phyloP scores from a whole-genome alignment of 2,888 invertebrate species.

The Sminthurinus aureus region DNA sequence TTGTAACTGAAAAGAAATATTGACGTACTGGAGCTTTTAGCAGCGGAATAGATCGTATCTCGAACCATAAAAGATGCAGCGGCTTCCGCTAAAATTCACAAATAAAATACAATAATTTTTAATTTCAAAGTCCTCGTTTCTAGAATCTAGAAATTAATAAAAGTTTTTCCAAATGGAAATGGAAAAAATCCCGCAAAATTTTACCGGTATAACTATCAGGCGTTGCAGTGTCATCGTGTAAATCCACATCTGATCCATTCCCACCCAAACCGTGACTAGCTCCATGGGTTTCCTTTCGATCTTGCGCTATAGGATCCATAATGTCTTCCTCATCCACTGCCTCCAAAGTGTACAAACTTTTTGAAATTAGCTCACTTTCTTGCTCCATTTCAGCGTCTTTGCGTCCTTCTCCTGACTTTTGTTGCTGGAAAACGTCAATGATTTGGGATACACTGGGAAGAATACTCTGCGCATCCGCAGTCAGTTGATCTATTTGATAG shows the following conservation, averaged over 20 bases:
- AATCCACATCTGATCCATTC: conserved; percentile 1
- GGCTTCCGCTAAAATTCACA: neutral
- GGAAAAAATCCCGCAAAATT: too few relatives aligned
- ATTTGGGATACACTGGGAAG: conserved; percentile 8
- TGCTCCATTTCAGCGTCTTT: neutral
- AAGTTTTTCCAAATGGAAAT: neutral
- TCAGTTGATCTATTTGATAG: neutral
- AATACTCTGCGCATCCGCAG: neutral
- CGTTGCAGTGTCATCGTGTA: neutral
- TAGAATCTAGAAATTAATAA: too few relatives aligned
- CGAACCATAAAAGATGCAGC: conserved; percentile 16
- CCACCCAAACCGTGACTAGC: too few relatives aligned
- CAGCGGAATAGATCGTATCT: conserved; percentile 15
- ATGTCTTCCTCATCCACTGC: neutral
- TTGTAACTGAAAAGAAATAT: neutral
- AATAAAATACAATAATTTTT: neutral
- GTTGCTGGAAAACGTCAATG: neutral
- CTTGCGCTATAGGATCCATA: neutral
- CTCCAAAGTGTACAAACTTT: conserved; percentile 37
- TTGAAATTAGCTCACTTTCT: neutral
- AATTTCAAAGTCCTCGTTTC: too few relatives aligned
- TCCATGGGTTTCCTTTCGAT: neutral
- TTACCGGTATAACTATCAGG: conserved; percentile 20
- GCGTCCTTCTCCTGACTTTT: neutral
- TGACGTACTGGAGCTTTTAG: conserved; percentile 5